phyloP scores from a whole-genome alignment of 2,888 invertebrate genomes.

The Pseudanteris insignis region DNA sequence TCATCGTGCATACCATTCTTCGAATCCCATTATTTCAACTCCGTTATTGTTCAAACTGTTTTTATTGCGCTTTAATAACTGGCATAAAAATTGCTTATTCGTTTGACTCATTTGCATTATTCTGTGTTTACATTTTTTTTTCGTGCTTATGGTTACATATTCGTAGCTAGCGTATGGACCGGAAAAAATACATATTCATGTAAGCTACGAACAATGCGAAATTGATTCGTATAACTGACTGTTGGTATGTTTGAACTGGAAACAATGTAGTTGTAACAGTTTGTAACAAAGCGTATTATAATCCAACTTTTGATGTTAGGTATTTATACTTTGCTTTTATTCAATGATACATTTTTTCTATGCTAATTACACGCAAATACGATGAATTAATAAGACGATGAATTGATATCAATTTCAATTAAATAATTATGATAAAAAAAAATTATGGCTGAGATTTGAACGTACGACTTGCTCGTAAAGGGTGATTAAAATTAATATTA shows the following conservation, averaged over 20 bases:
- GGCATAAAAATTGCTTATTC: conserved; percentile 20
- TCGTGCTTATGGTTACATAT: conserved; percentile 22
- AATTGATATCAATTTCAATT: too few relatives aligned
- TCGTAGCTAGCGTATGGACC: conserved; percentile 20
- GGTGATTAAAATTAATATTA: too few relatives aligned
- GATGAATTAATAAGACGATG: too few relatives aligned
- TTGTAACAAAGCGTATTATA: conserved; percentile 33
- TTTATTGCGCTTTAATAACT: conserved; percentile 1
- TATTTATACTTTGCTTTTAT: conserved; percentile 13
- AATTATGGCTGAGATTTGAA: too few relatives aligned
- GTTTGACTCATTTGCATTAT: conserved; percentile 15
- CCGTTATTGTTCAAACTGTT: too few relatives aligned
- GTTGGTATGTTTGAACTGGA: conserved; percentile 20
- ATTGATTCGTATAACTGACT: conserved; percentile 37
- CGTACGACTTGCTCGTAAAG: too few relatives aligned
- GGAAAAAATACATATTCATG: conserved; percentile 32
- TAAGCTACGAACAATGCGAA: conserved; percentile 23
- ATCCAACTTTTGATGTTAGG: conserved; percentile 10
- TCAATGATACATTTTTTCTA: conserved; percentile 6
- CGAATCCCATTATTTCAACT: conserved; percentile 1
- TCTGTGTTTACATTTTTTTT: conserved; percentile 20
- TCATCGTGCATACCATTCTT: not conserved
- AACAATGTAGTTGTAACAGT: conserved; percentile 35
- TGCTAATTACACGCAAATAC: too few relatives aligned
- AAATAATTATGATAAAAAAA: too few relatives aligned